These are phyloP conservation scores for Melanostoma scalare DNA, from an alignment of 2,888 invertebrate genomes.

Conservation along the genomic window DNA sequence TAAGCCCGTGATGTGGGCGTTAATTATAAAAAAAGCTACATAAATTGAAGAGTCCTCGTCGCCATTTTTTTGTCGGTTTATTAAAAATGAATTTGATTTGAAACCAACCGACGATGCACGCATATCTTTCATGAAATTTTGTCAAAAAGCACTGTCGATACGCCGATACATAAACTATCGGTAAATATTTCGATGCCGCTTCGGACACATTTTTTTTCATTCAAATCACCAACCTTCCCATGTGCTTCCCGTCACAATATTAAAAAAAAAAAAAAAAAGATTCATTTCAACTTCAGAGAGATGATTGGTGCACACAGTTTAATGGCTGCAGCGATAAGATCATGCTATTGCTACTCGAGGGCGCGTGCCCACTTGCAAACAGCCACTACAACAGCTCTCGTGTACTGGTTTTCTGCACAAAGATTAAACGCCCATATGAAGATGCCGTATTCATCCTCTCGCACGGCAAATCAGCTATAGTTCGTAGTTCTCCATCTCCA, in stretches of 20 bases:
- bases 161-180: no score
- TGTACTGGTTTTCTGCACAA: slow-evolving; percentile 57
- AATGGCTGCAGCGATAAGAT: slow-evolving; percentile 70
- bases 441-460: slow-evolving; percentile 42
- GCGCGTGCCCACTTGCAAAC: slow-evolving; percentile 76
- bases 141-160: no score
- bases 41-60: no score
- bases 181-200: no score
- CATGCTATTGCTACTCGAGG: slow-evolving; percentile 77
- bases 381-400: slow-evolving; percentile 46
- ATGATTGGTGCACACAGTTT: slow-evolving; percentile 58
- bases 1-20: no score
- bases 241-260: background rate
- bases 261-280: slow-evolving; percentile 21
- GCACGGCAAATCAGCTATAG: background rate
- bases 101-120: background rate
- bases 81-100: background rate
- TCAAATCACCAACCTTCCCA: no score
- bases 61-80: no score
- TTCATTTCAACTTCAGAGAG: slow-evolving; percentile 23
- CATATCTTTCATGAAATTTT: background rate
- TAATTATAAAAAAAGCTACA: no score
- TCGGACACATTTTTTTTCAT: no score
- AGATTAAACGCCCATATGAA: slow-evolving; percentile 65
- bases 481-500: background rate